phyloP scores from a whole-genome alignment of 2,113 vertebrate species.

The Phrynosoma platyrhinos region DNA sequence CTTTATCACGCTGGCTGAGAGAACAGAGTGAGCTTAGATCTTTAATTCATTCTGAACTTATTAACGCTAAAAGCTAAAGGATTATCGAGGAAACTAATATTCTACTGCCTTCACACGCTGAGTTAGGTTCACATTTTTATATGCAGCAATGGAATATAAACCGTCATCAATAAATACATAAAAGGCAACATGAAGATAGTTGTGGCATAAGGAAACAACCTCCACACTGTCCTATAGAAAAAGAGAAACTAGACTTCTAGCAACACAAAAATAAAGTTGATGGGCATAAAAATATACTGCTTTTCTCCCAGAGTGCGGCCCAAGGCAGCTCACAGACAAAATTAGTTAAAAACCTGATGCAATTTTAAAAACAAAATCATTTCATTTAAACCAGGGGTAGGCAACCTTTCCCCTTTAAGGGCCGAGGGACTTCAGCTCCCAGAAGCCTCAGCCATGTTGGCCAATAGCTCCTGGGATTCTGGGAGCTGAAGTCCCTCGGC shows the following conservation, averaged over 20 bases:
- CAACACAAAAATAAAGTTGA: no score
- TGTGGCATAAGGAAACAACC: not conserved
- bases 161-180: not conserved
- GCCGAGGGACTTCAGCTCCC: no score
- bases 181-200: not conserved
- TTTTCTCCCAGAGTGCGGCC: no score
- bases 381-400: no score
- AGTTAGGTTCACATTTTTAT: not conserved
- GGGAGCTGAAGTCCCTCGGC: no score
- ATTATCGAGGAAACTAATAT: not conserved
- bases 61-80: not conserved
- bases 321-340: no score
- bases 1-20: constrained; percentile 6
- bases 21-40: not conserved
- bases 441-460: no score
- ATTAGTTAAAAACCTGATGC: no score
- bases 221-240: not conserved
- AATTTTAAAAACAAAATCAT: no score
- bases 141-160: not conserved
- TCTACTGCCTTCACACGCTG: not conserved
- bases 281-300: no score
- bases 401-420: no score
- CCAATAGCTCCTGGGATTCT: no score
- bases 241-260: not conserved
- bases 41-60: constrained; percentile 14